Base-by-base conservation (phyloP, 2,113 vertebrate genomes). In the Onychorhynchus coronatus region DNA sequence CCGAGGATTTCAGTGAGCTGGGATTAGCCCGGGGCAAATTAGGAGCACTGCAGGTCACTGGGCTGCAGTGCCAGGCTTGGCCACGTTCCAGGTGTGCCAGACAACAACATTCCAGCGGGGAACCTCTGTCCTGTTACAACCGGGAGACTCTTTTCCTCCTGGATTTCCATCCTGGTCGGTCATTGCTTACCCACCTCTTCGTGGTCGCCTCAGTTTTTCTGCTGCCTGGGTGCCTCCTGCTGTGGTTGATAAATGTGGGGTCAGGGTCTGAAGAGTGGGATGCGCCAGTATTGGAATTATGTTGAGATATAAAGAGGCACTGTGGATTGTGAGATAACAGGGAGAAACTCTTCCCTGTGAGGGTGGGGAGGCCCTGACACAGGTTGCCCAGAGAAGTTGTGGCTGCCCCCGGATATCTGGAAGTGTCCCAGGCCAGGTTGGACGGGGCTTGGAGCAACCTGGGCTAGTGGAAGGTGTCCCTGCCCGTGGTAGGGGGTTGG, bases 241-340 rank as follows among this genome's bases (percentile, higher is more conserved):
- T 52, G 28, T 1, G 4, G 8, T 31, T n/a, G 37, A 15, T 14
- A 58, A 66, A 30, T 0, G 0, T 1, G 2, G 44, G 47, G 55
- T 16, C 11, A 4, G 17, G n/a, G 14, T 30, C 85, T 53, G 21
- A 53, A 53, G 31, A 67, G 11, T 5, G 39, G 46, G 19, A 21
- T n/a, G 58, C 30, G 14, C 11, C 62, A 30, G 42, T 49, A 19
- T 15, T 30, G 13, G 10, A 39, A 27, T 49, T 14, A 5, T 1
- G 1, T 8, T 9, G 42, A 18, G 31, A 31, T 35, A 16, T 21
- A 20, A 15, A 33, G 25, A 30, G 53, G 19, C 41, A 16, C 6
- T 3, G 5, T 46, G 35, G 16, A 14, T 24, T 62, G 53, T 31
- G 47, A 70, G 35, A 9, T 42, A 0, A 35, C 27, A 19, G 47